phyloP scores from a whole-genome alignment of 2,797 vertebrate genomes.

The Sciurus vulgaris region DNA sequence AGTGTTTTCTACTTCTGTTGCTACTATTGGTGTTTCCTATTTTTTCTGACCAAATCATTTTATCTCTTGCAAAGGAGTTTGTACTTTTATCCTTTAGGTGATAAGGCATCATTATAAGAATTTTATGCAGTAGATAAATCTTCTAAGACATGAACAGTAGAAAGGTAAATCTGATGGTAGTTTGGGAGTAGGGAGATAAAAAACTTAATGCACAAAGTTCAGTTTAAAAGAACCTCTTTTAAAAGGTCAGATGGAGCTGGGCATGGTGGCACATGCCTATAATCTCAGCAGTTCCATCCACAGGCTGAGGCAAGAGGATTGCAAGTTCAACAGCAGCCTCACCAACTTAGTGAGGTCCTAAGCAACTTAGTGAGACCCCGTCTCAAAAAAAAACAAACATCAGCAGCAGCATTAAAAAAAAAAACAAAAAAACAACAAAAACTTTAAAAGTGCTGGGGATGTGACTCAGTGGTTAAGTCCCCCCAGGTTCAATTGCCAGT shows the following conservation, averaged over 20 bases:
- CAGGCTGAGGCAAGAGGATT: no score
- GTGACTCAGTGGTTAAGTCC: no score
- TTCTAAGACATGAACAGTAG: not conserved
- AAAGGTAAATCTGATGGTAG: not conserved
- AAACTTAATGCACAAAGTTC: not conserved
- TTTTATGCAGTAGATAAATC: not conserved
- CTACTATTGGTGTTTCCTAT: slow-evolving; percentile 3
- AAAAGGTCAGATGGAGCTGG: not conserved
- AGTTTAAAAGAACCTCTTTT: not conserved
- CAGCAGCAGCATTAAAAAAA: no score
- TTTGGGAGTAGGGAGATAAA: not conserved
- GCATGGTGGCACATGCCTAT: no score
- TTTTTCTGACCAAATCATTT: slow-evolving; percentile 36
- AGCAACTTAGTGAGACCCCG: no score
- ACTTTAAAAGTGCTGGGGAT: no score
- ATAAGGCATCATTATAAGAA: not conserved
- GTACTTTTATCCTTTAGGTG: not conserved
- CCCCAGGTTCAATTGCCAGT: no score
- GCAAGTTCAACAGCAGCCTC: no score
- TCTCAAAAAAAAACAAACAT: no score
- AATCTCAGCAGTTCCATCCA: no score
- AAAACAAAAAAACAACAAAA: no score
- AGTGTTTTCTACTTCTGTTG: not conserved
- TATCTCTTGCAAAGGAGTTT: not conserved
- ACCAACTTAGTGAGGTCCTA: no score